A percentile compares a stretch with the other conserved stretches of the same genome.
These are phyloP conservation scores for Pharmacophagus antenor DNA, from an alignment of 2,888 invertebrate species.

Conservation along the genomic window DNA sequence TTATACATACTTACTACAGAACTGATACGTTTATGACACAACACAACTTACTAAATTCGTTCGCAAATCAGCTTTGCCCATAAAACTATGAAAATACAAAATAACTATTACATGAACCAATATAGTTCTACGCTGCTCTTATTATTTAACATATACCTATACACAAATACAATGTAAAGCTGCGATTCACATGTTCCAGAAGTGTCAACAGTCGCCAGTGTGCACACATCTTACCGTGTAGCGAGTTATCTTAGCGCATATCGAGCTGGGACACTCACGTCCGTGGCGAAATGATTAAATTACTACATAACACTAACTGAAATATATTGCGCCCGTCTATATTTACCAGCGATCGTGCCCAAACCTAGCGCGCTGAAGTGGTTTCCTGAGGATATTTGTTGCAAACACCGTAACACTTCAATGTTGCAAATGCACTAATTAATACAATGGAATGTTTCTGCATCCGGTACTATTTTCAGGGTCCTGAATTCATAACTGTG, in stretches of 20 bases:
- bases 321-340: conserved; percentile 22
- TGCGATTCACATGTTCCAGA: neutral
- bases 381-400: conserved; percentile 23
- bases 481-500: neutral
- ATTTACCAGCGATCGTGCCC: conserved; percentile 23
- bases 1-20: too few relatives aligned
- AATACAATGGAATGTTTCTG: conserved; percentile 7
- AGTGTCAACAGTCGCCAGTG: conserved; percentile 3
- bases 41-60: too few relatives aligned
- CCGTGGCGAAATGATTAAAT: conserved; percentile 31
- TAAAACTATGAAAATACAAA: too few relatives aligned
- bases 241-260: conserved; percentile 23
- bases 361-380: neutral
- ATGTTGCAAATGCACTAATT: conserved; percentile 17
- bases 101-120: too few relatives aligned
- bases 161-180: neutral
- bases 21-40: too few relatives aligned
- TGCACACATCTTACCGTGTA: conserved; percentile 16
- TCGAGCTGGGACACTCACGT: conserved; percentile 26
- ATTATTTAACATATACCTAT: too few relatives aligned
- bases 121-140: too few relatives aligned
- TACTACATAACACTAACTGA: conserved; percentile 26
- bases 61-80: too few relatives aligned
- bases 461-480: conserved; percentile 12
- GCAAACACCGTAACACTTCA: conserved; percentile 16